Evolutionary conservation across 1,140 invertebrate genomes (phyloP).

Genomic region (Portunus trituberculatus): DNA sequence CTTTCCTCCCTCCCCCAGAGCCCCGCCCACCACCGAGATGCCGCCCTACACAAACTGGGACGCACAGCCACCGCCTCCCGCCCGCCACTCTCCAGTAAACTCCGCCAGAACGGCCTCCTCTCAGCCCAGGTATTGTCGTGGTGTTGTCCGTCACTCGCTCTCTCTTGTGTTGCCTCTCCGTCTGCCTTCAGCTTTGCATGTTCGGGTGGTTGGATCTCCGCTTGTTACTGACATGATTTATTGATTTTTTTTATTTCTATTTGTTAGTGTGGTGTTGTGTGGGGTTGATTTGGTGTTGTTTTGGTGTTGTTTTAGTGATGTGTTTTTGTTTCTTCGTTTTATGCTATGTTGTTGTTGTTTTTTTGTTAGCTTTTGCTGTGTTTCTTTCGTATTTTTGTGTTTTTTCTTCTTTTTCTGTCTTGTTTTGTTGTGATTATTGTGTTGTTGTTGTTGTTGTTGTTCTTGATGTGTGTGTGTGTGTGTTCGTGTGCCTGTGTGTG

Average conservation of each 20-base stretch:
- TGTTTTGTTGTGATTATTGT: not conserved
- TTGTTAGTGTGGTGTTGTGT: not conserved
- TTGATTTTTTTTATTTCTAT: not conserved
- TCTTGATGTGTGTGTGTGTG: not conserved
- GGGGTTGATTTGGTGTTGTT: not conserved
- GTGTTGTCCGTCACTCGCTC: too few relatives aligned
- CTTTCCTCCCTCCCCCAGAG: slow-evolving; percentile 39
- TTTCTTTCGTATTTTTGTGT: not conserved
- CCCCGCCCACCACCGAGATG: slow-evolving; percentile 59
- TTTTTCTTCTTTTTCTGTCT: not conserved
- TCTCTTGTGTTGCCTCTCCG: not conserved
- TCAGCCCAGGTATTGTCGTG: slow-evolving; percentile 53
- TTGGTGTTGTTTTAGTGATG: not conserved
- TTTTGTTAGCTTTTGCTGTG: too few relatives aligned
- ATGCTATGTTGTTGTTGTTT: not conserved
- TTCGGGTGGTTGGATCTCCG: not conserved
- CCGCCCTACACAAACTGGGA: slow-evolving; percentile 57
- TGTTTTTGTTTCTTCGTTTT: not conserved
- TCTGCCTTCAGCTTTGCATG: not conserved
- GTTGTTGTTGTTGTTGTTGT: not conserved
- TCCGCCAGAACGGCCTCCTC: slow-evolving; percentile 56
- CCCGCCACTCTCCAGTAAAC: slow-evolving; percentile 61
- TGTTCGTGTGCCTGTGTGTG: slow-evolving; percentile 5
- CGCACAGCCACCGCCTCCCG: slow-evolving; percentile 50
- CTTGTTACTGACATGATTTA: not conserved